Evolutionary conservation across 2,888 invertebrate genomes (phyloP), one percentile per base, ranked within the genome.

Genomic region (Andrena minutula): DNA sequence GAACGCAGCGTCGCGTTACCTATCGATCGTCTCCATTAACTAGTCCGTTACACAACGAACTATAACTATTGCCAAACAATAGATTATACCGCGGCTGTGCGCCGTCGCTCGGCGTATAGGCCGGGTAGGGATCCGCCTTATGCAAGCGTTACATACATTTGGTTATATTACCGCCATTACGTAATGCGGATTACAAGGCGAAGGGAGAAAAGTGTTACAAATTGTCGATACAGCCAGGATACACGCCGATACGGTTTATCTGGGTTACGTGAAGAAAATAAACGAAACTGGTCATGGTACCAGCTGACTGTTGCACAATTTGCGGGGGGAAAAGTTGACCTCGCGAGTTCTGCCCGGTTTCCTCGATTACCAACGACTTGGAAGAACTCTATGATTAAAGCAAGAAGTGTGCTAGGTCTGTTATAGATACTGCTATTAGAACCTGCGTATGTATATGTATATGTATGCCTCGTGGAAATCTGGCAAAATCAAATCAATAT

Each of bases 71-170:
- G 90, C 91, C 90, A 91, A 92, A 92, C 92, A 92, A 93, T 93
- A 90, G 92, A 92, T 91, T 91, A 91, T 90, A 85, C 86, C 89
- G 87, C 83, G 86, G 85, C 84, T 86, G 85, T 83, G 84, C 83
- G 84, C 83, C 82, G 87, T 72, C 82, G 85, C 86, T 88, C 74
- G 82, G 30, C 77, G 84, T 76, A 86, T 86, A 87, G 86, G 88
- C 83, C 85, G 87, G 86, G 90, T 89, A 89, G 90, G 89, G 88
- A 84, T 83, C 83, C 89, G 87, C 86, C 91, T 93, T 93, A 93
- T 91, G 92, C 92, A 92, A 93, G 92, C 91, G 90, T 93, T 93
- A 93, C 93, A 93, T 93, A 92, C 92, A 93, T 93, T 93, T 93
- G 92, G 92, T 93, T 93, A 92, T 91, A 93, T 93, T 93, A 92